These are phyloP conservation scores for Porites lutea DNA, from an alignment of 64 coral and sea anemone genomes.

Conservation along the genomic window DNA sequence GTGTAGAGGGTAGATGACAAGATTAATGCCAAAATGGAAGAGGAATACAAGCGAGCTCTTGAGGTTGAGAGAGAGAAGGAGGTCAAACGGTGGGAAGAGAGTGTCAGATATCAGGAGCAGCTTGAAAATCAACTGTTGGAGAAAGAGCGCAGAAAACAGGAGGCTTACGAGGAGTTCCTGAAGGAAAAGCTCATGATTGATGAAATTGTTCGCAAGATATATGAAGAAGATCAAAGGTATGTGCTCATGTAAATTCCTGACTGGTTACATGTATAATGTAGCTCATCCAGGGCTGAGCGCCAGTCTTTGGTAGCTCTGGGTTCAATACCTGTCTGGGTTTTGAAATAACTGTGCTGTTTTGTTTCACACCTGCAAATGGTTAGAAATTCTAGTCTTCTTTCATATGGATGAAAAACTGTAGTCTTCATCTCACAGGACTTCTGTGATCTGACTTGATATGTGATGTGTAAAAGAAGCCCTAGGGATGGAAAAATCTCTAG, in stretches of 20 bases:
- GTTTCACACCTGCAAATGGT: too few relatives aligned
- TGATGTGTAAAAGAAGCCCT: too few relatives aligned
- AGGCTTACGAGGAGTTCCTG: conserved; percentile 96
- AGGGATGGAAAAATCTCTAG: too few relatives aligned
- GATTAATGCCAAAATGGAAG: conserved; percentile 87
- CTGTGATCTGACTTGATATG: too few relatives aligned
- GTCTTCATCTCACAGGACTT: too few relatives aligned
- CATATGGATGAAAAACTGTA: too few relatives aligned
- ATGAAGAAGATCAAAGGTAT: conserved; percentile 98
- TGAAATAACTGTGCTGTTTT: too few relatives aligned
- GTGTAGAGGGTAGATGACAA: conserved; percentile 73
- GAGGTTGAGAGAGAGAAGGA: conserved; percentile 91
- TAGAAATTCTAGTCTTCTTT: too few relatives aligned
- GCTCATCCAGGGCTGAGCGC: too few relatives aligned
- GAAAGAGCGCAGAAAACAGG: conserved; percentile 91
- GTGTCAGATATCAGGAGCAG: conserved; percentile 90
- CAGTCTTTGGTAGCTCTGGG: too few relatives aligned
- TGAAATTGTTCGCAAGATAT: conserved; percentile 99
- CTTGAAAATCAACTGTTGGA: conserved; percentile 88
- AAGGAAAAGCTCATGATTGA: conserved; percentile 99
- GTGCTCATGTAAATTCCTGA: not conserved
- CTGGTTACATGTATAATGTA: too few relatives aligned
- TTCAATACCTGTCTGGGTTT: too few relatives aligned
- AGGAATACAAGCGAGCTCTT: conserved; percentile 78
- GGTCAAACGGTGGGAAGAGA: conserved; percentile 89